Evolutionary conservation across 2,113 vertebrate species (phyloP), one percentile per base, ranked within the genome.

Genomic region (Malaclemys terrapin): DNA sequence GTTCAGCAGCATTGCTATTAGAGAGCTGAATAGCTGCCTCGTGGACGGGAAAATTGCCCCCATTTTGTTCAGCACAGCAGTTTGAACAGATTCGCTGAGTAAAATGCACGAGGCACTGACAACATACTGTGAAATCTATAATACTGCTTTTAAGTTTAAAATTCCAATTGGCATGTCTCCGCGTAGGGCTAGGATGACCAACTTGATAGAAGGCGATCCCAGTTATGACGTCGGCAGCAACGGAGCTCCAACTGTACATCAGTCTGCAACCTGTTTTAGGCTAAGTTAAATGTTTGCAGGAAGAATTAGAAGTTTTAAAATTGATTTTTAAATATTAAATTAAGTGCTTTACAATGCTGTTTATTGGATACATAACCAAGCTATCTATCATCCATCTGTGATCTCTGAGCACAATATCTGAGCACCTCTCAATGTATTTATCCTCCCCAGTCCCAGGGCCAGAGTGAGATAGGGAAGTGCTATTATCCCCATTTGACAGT

Each of bases 21-120:
- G 86, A 69, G 85, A 84, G 88, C 47, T 88, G 90, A 85, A 91
- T 87, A 81, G 42, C 85, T 95, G 91, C 75, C 76, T 90, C 92
- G 89, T 96, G 91, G 96, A 94, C 1, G 94, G 95, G 93, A 96
- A 85, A 96, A 96, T 87, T 94, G 88, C 87, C 65, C 42, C 94
- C 82, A 42, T 95, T 97, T 97, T 96, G 90, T 83, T 96, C 89
- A 82, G 81, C 5, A 54, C 88, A 90, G 95, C 84, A 95, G 85
- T 42, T 84, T 95, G 82, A 89, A 96, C 50, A 89, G 85, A 82
- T 75, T 92, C 9, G 2, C 0, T 95, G 81, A 81, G 87, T 31
- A 52, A 84, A 81, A 38, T 90, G 82, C 10, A 57, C 85, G 84
- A 82, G 89, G 83, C 75, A 53, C 83, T 90, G 75, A 8, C 45